These are phyloP conservation scores for Sesamia inferens DNA, from an alignment of 2,888 invertebrate species.

Conservation along the genomic window DNA sequence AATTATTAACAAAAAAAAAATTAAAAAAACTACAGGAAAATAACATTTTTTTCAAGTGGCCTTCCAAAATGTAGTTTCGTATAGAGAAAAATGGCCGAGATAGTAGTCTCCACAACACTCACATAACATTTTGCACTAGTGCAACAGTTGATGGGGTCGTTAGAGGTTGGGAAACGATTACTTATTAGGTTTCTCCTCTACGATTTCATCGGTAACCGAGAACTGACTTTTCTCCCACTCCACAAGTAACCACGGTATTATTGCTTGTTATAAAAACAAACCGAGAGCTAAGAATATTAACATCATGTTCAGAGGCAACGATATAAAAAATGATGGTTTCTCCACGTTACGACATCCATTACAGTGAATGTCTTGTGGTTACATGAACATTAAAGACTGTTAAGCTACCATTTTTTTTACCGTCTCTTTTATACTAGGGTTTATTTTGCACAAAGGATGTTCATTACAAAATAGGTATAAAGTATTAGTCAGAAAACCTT, in stretches of 20 bases:
- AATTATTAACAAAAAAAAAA: no score
- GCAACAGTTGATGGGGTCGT: not conserved
- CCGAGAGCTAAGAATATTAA: conserved; percentile 1
- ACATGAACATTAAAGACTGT: conserved; percentile 11
- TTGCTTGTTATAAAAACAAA: not conserved
- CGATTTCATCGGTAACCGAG: not conserved
- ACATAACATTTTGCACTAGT: not conserved
- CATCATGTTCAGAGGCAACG: conserved; percentile 6
- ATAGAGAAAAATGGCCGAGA: not conserved
- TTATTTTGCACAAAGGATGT: not conserved
- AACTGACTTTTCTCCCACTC: not conserved
- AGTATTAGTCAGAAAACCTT: not conserved
- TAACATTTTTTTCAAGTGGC: not conserved
- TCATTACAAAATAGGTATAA: not conserved
- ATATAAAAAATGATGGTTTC: conserved; percentile 17
- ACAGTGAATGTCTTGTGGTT: conserved; percentile 35
- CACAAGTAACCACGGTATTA: not conserved
- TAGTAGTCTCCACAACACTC: not conserved
- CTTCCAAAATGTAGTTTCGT: not conserved
- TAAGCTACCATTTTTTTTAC: conserved; percentile 2
- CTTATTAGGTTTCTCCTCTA: not conserved
- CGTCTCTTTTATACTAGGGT: not conserved
- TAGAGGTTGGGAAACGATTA: not conserved
- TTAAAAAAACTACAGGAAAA: not conserved
- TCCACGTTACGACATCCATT: conserved; percentile 14